Evolutionary conservation across 2,113 vertebrate species (phyloP).

Genomic region (Pseudopodoces humilis): DNA sequence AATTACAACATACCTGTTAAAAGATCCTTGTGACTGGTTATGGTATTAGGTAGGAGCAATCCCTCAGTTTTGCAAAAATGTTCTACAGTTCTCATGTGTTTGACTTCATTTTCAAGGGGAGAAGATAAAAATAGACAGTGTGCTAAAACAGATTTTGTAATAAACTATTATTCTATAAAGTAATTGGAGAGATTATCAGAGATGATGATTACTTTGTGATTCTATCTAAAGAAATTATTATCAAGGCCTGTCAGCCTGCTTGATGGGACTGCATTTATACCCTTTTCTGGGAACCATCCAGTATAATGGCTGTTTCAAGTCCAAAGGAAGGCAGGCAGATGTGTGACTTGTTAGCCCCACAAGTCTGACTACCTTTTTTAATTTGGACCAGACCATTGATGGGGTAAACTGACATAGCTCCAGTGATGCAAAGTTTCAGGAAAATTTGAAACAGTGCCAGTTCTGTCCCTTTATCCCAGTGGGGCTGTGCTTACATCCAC

Average conservation of each 20-base stretch:
- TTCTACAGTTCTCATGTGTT: neutral
- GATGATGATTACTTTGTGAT: neutral
- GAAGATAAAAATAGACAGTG: neutral
- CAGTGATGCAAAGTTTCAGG: neutral
- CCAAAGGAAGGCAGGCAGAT: neutral
- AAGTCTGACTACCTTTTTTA: neutral
- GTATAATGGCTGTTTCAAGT: neutral
- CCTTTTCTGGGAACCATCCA: neutral
- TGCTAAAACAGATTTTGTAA: neutral
- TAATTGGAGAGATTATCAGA: conserved; percentile 31
- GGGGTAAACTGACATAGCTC: neutral
- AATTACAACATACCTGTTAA: neutral
- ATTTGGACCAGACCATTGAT: neutral
- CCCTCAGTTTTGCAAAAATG: neutral
- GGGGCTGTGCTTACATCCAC: neutral
- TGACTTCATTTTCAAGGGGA: neutral
- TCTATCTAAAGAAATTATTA: conserved; percentile 7
- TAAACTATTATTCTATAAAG: conserved; percentile 37
- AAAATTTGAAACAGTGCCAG: neutral
- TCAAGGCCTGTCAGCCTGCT: neutral
- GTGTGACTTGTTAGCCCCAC: neutral
- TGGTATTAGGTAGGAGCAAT: neutral
- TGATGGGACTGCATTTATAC: neutral
- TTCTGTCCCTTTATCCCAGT: neutral
- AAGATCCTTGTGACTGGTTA: neutral